These are phyloP conservation scores for Pararge aegeria DNA, from an alignment of 1,140 invertebrate genomes.

Conservation along the genomic window DNA sequence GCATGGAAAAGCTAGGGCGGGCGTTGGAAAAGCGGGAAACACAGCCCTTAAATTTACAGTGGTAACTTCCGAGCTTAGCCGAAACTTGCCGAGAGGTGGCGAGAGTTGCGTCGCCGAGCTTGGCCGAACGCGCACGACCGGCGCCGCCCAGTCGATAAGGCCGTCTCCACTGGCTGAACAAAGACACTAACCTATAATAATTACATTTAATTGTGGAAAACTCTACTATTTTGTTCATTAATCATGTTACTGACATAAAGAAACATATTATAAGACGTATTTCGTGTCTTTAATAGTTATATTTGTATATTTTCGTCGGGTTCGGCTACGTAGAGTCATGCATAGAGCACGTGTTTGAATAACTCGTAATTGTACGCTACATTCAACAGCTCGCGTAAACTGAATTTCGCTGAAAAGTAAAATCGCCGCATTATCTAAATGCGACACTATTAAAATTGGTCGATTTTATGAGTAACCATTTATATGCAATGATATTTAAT, in stretches of 20 bases:
- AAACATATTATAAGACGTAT: constrained; percentile 1
- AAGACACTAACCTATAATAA: constrained; percentile 78
- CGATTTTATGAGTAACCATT: neutral
- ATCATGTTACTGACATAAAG: constrained; percentile 42
- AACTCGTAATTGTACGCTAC: constrained; percentile 29
- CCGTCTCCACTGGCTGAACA: constrained; percentile 75
- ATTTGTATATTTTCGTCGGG: constrained; percentile 8
- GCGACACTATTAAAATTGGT: neutral
- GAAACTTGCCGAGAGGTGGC: constrained; percentile 41
- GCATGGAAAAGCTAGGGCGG: constrained; percentile 2
- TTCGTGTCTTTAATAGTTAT: constrained; percentile 3
- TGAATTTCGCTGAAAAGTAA: constrained; percentile 27
- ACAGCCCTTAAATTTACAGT: constrained; percentile 74
- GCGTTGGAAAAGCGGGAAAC: constrained; percentile 47
- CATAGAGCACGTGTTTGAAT: constrained; percentile 27
- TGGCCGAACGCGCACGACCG: constrained; percentile 58
- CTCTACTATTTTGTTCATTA: constrained; percentile 65
- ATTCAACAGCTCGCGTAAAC: constrained; percentile 33
- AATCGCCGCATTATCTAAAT: constrained; percentile 16
- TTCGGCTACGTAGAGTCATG: constrained; percentile 11
- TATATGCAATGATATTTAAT: too few species aligned
- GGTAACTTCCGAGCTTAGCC: constrained; percentile 48
- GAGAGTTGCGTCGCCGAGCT: constrained; percentile 43
- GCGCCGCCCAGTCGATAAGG: constrained; percentile 80
- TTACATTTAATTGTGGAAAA: constrained; percentile 77